Conservation (phyloP, 2,888 invertebrate genomes). For the Tenthredo mesomela region DNA sequence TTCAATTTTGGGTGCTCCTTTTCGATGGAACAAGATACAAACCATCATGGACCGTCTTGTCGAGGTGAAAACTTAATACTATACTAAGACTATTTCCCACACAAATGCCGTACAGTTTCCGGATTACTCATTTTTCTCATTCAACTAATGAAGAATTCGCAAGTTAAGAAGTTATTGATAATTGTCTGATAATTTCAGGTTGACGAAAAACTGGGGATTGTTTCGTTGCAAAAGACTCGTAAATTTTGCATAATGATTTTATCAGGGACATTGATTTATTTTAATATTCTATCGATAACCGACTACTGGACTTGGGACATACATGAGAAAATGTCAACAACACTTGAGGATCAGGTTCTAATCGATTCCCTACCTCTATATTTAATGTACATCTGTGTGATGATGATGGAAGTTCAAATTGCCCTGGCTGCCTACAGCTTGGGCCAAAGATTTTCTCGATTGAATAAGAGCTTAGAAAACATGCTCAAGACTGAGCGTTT, state of each 20-base stretch:
- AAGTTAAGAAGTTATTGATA: too few relatives aligned
- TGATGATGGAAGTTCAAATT: slow-evolving; percentile 82
- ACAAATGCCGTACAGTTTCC: not conserved
- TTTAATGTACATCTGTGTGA: slow-evolving; percentile 81
- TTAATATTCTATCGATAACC: slow-evolving; percentile 63
- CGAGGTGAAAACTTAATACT: slow-evolving; percentile 75
- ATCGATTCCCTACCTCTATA: slow-evolving; percentile 82
- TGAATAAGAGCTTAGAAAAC: slow-evolving; percentile 80
- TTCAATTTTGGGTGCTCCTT: slow-evolving; percentile 80
- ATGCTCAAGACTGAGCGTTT: slow-evolving; percentile 66
- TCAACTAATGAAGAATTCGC: not conserved
- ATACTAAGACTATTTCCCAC: too few relatives aligned
- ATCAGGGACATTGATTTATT: slow-evolving; percentile 60
- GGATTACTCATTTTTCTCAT: not conserved
- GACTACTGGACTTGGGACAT: slow-evolving; percentile 68
- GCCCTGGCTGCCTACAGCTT: slow-evolving; percentile 81
- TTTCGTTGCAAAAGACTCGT: slow-evolving; percentile 65
- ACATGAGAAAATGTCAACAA: slow-evolving; percentile 61
- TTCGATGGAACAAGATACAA: slow-evolving; percentile 79
- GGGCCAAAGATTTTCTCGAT: slow-evolving; percentile 79
- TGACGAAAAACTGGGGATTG: slow-evolving; percentile 67
- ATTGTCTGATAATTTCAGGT: slow-evolving; percentile 61
- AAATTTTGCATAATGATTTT: slow-evolving; percentile 65
- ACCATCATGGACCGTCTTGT: slow-evolving; percentile 79
- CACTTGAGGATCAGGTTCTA: slow-evolving; percentile 68